phyloP scores from a whole-genome alignment of 2,113 vertebrate genomes.

The Hippolais icterina region DNA sequence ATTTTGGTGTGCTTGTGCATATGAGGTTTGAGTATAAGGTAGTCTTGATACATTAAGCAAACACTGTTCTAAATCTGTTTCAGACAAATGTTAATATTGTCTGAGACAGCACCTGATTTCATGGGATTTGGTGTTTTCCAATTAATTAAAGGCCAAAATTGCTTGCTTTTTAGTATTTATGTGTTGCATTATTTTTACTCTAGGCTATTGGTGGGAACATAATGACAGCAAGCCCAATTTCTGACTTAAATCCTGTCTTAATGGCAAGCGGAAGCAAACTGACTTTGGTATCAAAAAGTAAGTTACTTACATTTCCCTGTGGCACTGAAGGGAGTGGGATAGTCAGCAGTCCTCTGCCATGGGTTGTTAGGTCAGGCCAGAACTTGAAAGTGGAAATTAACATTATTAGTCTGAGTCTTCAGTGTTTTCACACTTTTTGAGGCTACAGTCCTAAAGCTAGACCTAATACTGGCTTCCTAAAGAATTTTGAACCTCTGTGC shows the following conservation, averaged over 20 bases:
- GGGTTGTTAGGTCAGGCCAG: not conserved
- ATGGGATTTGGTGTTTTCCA: not conserved
- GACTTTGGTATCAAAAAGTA: conserved; percentile 85
- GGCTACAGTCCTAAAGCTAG: not conserved
- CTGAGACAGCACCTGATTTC: not conserved
- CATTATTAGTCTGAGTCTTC: not conserved
- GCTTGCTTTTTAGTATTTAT: not conserved
- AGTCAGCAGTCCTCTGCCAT: not conserved
- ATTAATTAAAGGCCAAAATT: not conserved
- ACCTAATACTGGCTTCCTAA: not conserved
- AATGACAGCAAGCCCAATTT: conserved; percentile 97
- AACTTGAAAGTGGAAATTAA: not conserved
- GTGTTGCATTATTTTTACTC: not conserved
- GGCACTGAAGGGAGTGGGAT: not conserved
- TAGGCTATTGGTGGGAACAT: conserved; percentile 95
- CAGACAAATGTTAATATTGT: not conserved
- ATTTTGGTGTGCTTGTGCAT: not conserved
- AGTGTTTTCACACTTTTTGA: not conserved
- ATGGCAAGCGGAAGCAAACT: conserved; percentile 87
- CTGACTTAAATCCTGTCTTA: conserved; percentile 95
- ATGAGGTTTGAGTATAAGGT: not conserved
- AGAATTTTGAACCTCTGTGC: not conserved
- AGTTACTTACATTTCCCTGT: not conserved
- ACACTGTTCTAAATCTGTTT: not conserved
- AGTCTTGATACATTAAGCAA: not conserved